Evolutionary conservation across 2,888 invertebrate species (phyloP), one percentile per base, ranked within the genome.

Genomic region (Epinotia nisella): DNA sequence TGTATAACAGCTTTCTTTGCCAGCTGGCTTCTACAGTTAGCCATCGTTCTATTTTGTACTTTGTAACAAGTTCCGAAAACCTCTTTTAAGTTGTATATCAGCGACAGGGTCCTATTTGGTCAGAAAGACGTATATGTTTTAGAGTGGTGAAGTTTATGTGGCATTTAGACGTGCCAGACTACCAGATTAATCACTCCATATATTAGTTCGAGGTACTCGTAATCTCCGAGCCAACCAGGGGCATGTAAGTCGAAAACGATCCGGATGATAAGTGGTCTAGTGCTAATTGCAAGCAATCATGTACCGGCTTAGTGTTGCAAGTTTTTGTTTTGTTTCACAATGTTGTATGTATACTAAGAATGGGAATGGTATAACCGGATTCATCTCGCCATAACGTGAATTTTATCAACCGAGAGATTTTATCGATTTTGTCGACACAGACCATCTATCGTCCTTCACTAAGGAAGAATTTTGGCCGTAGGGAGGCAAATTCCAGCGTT

Each of bases 1-100:
- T 78, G 75, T 75, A 71, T 75, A 76, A 78, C 67, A 56, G 61
- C 61, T 68, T 79, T 77, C 70, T 59, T 80, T 77, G 62, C 72
- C 73, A 75, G 17, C 51, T 5, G 71, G 15, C 66, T 51, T 17
- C 64, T 64, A 51, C 10, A n/a, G 3, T 11, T 29, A 51, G 35
- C 13, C 51, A 7, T 5, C 19, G 10, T 59, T 59, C 9, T 7
- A 55, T 19, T 65, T 55, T 53, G 21, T 21, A 39, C 51, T 39
- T 13, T 29, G 13, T 13, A 0, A 51, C 64, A 35, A 35, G 7
- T 29, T 21, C 7, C 5, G 10, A 13, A 1, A 64, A 35, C 51
- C 64, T 51, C 13, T 17, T 55, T 53, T 39, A 17, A 19, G 1
- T 10, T 51, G 35, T 24, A 9, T 53, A 24, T 21, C 56, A 4